Conservation (phyloP, 2,113 vertebrate species). For the Larimichthys polyactis region DNA sequence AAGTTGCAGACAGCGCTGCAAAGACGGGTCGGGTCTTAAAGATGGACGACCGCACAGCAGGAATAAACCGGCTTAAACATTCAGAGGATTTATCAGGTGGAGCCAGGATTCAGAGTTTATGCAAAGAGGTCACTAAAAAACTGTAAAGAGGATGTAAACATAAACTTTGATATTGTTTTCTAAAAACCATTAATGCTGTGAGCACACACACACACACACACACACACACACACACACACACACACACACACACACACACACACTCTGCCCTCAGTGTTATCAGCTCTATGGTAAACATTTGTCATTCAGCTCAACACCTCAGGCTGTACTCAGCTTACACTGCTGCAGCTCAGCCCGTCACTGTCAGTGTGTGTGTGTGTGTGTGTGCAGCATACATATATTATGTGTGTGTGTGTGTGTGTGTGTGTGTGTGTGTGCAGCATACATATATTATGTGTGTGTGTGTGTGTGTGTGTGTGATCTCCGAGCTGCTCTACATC, state of each 20-base stretch:
- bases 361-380: conserved; percentile 11
- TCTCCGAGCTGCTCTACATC: neutral
- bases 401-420: neutral
- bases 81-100: conserved; percentile 28
- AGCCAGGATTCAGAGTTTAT: conserved; percentile 14
- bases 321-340: conserved; percentile 1
- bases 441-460: neutral
- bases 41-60: neutral
- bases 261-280: conserved; percentile 25
- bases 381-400: neutral
- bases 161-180: neutral
- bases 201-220: conserved; percentile 4
- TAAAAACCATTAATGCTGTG: too few species aligned
- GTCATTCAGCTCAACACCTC: conserved; percentile 64
- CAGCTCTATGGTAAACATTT: conserved; percentile 54
- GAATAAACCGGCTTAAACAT: neutral
- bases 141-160: conserved; percentile 16
- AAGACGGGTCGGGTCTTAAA: too few species aligned
- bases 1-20: too few species aligned
- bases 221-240: conserved; percentile 10
- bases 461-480: conserved; percentile 15
- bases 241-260: conserved; percentile 29
- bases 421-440: conserved; percentile 12
- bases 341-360: conserved; percentile 24
- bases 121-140: neutral